phyloP scores from a whole-genome alignment of 2,113 vertebrate species.

The Lichenostomus cassidix region DNA sequence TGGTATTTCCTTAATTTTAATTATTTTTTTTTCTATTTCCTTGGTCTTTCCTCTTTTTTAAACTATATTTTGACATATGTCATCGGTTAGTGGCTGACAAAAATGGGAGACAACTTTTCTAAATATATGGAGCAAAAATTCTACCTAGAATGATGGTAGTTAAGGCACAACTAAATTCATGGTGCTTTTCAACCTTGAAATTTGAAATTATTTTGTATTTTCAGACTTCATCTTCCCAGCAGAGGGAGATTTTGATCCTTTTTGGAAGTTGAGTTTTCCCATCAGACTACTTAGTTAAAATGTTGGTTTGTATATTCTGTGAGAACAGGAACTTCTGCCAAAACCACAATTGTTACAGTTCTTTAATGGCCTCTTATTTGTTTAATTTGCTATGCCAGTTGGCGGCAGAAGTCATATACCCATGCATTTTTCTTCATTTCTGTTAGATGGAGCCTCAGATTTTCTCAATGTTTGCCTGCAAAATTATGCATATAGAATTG shows the following conservation, averaged over 20 bases:
- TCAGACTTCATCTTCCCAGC: neutral
- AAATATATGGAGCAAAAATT: neutral
- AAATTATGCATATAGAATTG: neutral
- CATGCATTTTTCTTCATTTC: neutral
- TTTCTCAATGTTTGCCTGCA: neutral
- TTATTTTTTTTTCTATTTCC: neutral
- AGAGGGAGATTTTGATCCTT: slow-evolving; percentile 49
- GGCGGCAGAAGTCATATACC: neutral
- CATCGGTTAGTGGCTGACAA: neutral
- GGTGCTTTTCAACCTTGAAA: neutral
- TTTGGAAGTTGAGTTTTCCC: neutral
- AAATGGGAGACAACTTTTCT: neutral
- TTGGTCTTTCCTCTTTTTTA: neutral
- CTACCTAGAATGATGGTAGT: neutral
- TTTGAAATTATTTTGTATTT: neutral
- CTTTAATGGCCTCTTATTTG: slow-evolving; percentile 1
- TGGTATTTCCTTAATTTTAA: neutral
- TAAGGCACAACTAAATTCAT: neutral
- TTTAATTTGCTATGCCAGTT: slow-evolving; percentile 20
- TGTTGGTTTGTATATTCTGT: neutral
- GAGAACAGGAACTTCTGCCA: slow-evolving; percentile 33
- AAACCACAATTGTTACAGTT: neutral
- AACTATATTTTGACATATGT: neutral
- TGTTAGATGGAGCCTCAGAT: neutral
- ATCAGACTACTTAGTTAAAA: neutral